phyloP scores from a whole-genome alignment of 1,140 invertebrate species.

The Ceratina japonica region DNA sequence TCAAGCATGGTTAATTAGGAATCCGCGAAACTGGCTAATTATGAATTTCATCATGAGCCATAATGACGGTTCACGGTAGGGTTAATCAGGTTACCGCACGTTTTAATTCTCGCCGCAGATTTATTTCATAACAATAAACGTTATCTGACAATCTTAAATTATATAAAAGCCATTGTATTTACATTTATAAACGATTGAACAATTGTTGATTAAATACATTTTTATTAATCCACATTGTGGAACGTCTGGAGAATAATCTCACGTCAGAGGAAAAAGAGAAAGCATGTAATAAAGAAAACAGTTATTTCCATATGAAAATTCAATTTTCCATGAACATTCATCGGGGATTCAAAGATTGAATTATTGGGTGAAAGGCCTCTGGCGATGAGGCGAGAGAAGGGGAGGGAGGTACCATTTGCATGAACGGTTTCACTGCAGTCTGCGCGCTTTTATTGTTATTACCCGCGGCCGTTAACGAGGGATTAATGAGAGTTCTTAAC shows the following conservation, averaged over 20 bases:
- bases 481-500: conserved; percentile 27
- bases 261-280: neutral
- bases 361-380: too few relatives aligned
- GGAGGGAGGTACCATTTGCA: conserved; percentile 1
- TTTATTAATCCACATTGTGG: too few relatives aligned
- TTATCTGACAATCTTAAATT: too few relatives aligned
- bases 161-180: too few relatives aligned
- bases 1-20: too few relatives aligned
- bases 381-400: neutral
- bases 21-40: neutral
- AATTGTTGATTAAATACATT: too few relatives aligned
- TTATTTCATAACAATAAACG: too few relatives aligned
- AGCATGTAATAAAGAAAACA: neutral
- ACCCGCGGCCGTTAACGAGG: conserved; percentile 13
- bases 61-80: neutral
- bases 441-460: conserved; percentile 20
- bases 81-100: neutral
- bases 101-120: too few relatives aligned
- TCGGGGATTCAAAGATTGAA: neutral
- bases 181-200: too few relatives aligned
- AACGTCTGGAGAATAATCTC: neutral
- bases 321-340: neutral
- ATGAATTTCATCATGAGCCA: neutral
- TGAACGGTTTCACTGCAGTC: neutral
- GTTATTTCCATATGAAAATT: neutral